Conservation (phyloP, 53 echinoderm and acorn worm species). For the Paelopatides confundens region DNA sequence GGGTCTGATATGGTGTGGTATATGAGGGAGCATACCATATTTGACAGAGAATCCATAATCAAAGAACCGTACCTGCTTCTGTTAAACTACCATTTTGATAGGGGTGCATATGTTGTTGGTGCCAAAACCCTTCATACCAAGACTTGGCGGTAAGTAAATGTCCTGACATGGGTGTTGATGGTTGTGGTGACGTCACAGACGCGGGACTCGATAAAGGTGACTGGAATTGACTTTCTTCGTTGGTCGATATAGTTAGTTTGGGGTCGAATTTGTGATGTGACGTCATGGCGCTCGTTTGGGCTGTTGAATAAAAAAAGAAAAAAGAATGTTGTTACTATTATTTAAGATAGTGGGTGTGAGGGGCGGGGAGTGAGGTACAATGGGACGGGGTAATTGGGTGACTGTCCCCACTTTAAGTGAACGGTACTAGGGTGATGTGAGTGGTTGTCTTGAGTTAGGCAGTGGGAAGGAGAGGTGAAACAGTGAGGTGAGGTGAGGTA, state of each 20-base stretch:
- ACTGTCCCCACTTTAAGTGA: no score
- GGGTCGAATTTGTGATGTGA: background rate
- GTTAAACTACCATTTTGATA: background rate
- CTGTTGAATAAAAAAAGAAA: background rate
- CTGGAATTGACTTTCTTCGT: background rate
- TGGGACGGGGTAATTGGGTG: no score
- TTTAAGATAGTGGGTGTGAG: no score
- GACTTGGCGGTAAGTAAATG: background rate
- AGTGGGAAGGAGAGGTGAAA: no score
- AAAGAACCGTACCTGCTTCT: background rate
- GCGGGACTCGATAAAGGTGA: constrained; percentile 28
- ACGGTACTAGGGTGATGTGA: no score
- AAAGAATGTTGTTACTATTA: no score
- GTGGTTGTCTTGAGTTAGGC: no score
- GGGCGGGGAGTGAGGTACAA: no score
- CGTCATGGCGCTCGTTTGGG: background rate
- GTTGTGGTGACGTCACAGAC: constrained; percentile 13
- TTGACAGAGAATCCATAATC: no score
- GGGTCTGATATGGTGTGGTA: no score
- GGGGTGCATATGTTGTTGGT: background rate
- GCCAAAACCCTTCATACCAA: background rate
- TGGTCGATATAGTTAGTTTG: constrained; percentile 23
- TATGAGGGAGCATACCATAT: no score
- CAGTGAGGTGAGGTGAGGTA: no score
- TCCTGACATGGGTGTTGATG: background rate